Conservation (phyloP, 2,797 vertebrate species). For the Apogon talboti region DNA sequence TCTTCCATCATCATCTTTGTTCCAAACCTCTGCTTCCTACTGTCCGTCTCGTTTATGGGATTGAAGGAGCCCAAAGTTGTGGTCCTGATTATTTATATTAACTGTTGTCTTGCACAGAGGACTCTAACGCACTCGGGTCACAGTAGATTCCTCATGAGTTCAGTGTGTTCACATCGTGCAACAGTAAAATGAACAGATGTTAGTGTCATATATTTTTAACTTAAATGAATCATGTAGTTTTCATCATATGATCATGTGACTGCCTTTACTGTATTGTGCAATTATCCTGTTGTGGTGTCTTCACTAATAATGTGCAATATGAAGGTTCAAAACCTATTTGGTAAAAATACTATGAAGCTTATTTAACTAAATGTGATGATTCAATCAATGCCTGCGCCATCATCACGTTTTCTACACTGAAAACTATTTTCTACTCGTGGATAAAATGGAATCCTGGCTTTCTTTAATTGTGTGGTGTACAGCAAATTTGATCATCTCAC, state of each 20-base stretch:
- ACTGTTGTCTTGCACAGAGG: conserved; percentile 8
- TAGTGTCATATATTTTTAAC: conserved; percentile 35
- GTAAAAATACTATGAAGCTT: conserved; percentile 7
- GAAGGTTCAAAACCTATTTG: conserved; percentile 26
- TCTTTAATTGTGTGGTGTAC: conserved; percentile 3
- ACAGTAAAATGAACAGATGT: conserved; percentile 17
- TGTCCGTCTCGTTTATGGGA: neutral
- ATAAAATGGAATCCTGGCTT: neutral
- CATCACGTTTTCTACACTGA: conserved; percentile 18
- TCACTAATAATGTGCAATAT: conserved; percentile 48
- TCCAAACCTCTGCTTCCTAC: neutral
- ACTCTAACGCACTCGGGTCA: conserved; percentile 2
- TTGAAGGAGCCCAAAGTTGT: conserved; percentile 5
- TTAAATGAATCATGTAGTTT: conserved; percentile 25
- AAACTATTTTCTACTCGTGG: conserved; percentile 19
- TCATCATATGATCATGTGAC: conserved; percentile 23
- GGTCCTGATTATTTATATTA: conserved; percentile 6
- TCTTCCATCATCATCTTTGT: neutral
- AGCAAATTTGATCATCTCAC: neutral
- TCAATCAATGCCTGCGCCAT: conserved; percentile 9
- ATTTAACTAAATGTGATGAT: conserved; percentile 25
- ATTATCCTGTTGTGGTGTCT: conserved; percentile 31
- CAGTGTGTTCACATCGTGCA: conserved; percentile 20
- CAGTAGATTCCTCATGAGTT: conserved; percentile 5
- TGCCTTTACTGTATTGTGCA: conserved; percentile 32